Conservation (phyloP, 2,113 vertebrate species). For the Scortum barcoo region DNA sequence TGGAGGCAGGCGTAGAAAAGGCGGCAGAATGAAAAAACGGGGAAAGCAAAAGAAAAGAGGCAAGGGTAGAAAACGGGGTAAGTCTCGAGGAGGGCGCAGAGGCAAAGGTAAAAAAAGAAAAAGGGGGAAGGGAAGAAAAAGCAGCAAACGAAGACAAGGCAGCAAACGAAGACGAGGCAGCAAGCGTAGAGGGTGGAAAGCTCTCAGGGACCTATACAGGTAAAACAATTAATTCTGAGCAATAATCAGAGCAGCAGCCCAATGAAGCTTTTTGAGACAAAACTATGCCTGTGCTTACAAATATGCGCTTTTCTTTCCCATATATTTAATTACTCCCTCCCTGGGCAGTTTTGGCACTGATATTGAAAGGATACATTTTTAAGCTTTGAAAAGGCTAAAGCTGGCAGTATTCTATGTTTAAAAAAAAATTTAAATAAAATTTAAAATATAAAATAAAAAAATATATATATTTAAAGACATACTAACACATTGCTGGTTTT, state of each 20-base stretch:
- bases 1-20: neutral
- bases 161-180: too few relatives aligned
- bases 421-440: too few relatives aligned
- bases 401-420: too few relatives aligned
- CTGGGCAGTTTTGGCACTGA: neutral
- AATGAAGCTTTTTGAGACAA: neutral
- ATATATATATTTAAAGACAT: too few relatives aligned
- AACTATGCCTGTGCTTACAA: neutral
- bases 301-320: neutral
- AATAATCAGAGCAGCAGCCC: neutral
- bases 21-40: neutral
- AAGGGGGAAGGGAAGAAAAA: neutral
- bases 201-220: too few relatives aligned
- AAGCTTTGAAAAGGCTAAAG: neutral
- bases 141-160: neutral
- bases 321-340: neutral
- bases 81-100: fast-evolving
- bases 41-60: neutral
- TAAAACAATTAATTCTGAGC: neutral
- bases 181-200: too few relatives aligned
- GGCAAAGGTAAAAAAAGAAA: neutral
- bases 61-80: neutral
- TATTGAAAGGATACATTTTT: neutral
- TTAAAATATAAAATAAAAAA: too few relatives aligned
- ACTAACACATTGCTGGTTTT: neutral